phyloP scores from a whole-genome alignment of 2,797 vertebrate species.

The Threskiornis aethiopicus region DNA sequence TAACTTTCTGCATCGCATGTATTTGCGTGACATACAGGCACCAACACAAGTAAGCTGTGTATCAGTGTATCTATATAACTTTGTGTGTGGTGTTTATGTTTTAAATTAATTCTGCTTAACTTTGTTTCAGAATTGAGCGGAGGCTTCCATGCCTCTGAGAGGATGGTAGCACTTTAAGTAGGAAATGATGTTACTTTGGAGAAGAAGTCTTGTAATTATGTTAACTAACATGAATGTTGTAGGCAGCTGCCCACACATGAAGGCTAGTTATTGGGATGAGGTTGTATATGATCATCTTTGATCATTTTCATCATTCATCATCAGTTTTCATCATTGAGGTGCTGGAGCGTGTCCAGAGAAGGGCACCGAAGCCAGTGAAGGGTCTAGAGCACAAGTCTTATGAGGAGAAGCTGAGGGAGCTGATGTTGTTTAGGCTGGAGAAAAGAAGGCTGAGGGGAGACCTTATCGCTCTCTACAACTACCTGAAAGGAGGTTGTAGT shows the following conservation, averaged over 20 bases:
- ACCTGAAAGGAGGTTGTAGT: too few species aligned
- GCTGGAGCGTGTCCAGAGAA: too few species aligned
- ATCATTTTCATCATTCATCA: too few species aligned
- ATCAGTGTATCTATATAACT: background rate
- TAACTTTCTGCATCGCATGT: background rate
- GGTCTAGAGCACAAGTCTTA: too few species aligned
- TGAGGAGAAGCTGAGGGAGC: too few species aligned
- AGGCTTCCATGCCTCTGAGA: background rate
- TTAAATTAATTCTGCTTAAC: background rate
- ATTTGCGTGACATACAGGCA: background rate
- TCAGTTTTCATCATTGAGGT: too few species aligned
- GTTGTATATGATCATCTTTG: background rate
- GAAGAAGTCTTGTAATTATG: background rate
- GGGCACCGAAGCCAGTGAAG: too few species aligned
- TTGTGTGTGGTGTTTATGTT: background rate
- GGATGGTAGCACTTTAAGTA: background rate
- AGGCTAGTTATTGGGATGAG: background rate
- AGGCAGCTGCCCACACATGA: background rate
- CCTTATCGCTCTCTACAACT: too few species aligned
- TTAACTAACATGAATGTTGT: background rate
- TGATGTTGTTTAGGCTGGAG: too few species aligned
- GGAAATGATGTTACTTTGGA: background rate
- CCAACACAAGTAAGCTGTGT: background rate
- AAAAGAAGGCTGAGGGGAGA: too few species aligned
- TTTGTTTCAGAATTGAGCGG: background rate